Evolutionary conservation across 1,140 invertebrate genomes (phyloP), one percentile per base, ranked within the genome.

Genomic region (Diorhabda sublineata): DNA sequence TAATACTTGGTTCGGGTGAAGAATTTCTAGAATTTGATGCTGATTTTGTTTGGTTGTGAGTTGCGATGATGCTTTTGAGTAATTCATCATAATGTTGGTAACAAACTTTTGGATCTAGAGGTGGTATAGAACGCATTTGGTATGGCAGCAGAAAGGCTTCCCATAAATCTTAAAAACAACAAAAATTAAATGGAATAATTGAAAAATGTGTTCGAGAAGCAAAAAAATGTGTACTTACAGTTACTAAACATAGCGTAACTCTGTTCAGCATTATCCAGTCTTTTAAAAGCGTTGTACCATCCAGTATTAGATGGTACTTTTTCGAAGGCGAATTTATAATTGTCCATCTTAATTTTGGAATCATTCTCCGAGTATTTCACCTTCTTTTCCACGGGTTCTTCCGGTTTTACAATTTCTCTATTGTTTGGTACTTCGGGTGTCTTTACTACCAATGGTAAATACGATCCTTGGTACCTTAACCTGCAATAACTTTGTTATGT

Each of bases 261-360:
- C 73, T 91, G 86, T 67, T 88, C 85, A 5, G 88, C 88, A 11
- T 86, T 83, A 77, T 93, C 90, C 75, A 92, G 91, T 1, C 91
- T 83, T 69, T 86, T 84, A 77, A 92, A 93, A 0, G 91, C 90
- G 73, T 89, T 85, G 81, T 90, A 92, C 91, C 92, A 93, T 0
- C 90, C 85, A 75, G 93, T 91, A 57, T 86, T 87, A 61, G 79
- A 82, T 3, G 91, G 92, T 68, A 91, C 81, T 11, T 82, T 84
- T 80, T 93, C 91, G 76, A 93, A 93, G 0, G 91, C 88, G 77
- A 92, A 93, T 64, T 87, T 85, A 77, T 91, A 83, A 74, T 88
- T 77, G 11, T 79, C 65, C 60, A 79, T 72, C 60, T 74, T 64
- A 3, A 79, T n/a, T 63, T 52, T 71, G 11, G 64, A 2, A 58